Base-by-base conservation (phyloP, 1,140 invertebrate species). In the Lucilia cuprina region DNA sequence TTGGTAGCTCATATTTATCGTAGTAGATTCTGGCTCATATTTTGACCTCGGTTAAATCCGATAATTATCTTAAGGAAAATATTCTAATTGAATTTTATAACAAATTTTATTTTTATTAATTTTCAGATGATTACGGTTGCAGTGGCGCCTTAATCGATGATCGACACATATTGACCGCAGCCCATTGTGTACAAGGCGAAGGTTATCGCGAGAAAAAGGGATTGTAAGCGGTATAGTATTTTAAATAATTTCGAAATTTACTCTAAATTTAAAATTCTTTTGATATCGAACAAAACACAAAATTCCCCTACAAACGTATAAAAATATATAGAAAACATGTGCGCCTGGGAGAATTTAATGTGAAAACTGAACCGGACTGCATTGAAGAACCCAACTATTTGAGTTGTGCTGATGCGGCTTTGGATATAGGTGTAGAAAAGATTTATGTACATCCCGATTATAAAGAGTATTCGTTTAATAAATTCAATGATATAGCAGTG, bases 141-240 rank as follows among this genome's bases (percentile, higher is more conserved):
- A 94, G 93, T 35, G 94, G 94, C 0, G 93, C 94, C 5, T 84
- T 94, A 17, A 94, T 94, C 84, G 93, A 92, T 55, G 91, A 91
- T 47, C 91, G 91, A 83, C 94, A 94, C 83, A 92, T 94, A 12
- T 86, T 94, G 17, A 98, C 97, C 0, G 97, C 97, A 0, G 96
- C 96, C 0, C 97, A 98, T 89, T 98, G 97, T 86, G 92, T 98
- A 2, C 93, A 94, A 86, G 94, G 94, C 41, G 88, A 84, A 90
- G 86, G 87, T 14, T 88, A 90, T 14, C 86, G 89, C 1, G 86
- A 89, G 34, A 86, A 88, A 2, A 83, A 85, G 12, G 90, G 90
- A 83, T 65, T 91, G 90, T 91, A 85, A 87, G 90, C 84, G 49
- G 30, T 13, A 21, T 55, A 47, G 13, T 78, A 55, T 41, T 25